Conservation (phyloP, 2,797 vertebrate species). For the Oreortyx pictus region DNA sequence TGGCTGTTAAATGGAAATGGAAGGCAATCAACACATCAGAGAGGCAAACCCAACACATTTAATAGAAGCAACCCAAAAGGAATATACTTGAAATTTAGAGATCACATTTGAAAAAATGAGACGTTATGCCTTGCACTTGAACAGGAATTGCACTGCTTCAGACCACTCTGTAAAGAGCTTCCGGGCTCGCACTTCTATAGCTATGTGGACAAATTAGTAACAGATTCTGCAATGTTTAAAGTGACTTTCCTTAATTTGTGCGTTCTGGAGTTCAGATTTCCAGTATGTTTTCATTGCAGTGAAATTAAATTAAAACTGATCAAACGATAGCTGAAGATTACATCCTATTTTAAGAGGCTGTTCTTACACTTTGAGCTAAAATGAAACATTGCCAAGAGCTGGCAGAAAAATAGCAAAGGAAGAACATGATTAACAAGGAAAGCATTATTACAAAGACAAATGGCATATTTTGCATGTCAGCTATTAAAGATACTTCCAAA, state of each 20-base stretch:
- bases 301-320: slow-evolving; percentile 77
- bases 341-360: slow-evolving; percentile 72
- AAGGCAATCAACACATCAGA: background rate
- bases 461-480: slow-evolving; percentile 7
- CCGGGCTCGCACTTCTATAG: background rate
- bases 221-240: slow-evolving; percentile 26
- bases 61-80: background rate
- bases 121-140: background rate
- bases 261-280: slow-evolving; percentile 21
- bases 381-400: slow-evolving; percentile 62
- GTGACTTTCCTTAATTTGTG: slow-evolving; percentile 36
- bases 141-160: background rate
- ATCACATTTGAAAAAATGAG: background rate
- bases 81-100: background rate
- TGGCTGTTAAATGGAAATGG: background rate
- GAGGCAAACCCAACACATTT: background rate
- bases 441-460: slow-evolving; percentile 68
- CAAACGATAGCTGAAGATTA: slow-evolving; percentile 72
- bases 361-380: slow-evolving; percentile 63
- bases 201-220: slow-evolving; percentile 6
- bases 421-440: slow-evolving; percentile 62
- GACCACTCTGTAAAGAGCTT: background rate
- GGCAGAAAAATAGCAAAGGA: slow-evolving; percentile 67
- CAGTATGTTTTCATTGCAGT: slow-evolving; percentile 69
- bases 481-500: slow-evolving; percentile 44